Conservation (phyloP, 2,888 invertebrate genomes). For the Apamea crenata region DNA sequence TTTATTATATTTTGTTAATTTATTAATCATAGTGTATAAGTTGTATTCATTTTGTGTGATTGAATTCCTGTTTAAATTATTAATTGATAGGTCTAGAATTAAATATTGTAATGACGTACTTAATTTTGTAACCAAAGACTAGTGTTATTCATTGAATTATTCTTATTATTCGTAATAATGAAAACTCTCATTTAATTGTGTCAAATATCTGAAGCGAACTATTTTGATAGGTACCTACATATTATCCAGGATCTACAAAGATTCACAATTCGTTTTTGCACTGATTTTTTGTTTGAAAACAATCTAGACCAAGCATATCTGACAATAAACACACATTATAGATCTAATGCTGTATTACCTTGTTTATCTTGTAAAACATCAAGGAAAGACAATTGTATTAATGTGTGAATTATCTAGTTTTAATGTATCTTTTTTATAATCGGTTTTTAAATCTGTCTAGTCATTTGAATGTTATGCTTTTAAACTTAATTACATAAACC, state of each 20-base stretch:
- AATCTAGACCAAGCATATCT: constrained; percentile 28
- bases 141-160: constrained; percentile 36
- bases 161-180: constrained; percentile 11
- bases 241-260: background rate
- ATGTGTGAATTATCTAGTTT: background rate
- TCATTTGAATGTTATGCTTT: constrained; percentile 51
- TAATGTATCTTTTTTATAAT: constrained; percentile 16
- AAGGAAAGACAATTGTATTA: background rate
- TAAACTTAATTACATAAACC: constrained; percentile 31
- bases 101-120: constrained; percentile 34
- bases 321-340: constrained; percentile 46
- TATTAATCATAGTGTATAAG: constrained; percentile 55
- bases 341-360: background rate
- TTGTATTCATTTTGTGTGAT: constrained; percentile 59
- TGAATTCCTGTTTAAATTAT: constrained; percentile 37
- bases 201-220: background rate
- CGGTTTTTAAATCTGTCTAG: constrained; percentile 44
- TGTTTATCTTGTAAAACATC: background rate
- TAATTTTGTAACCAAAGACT: constrained; percentile 57
- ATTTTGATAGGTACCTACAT: background rate
- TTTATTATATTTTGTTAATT: constrained; percentile 38
- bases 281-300: constrained; percentile 1
- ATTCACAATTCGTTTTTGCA: background rate
- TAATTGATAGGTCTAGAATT: constrained; percentile 45
- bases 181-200: background rate